Conservation (phyloP, 2,113 vertebrate species). For the Rhinoderma darwinii region DNA sequence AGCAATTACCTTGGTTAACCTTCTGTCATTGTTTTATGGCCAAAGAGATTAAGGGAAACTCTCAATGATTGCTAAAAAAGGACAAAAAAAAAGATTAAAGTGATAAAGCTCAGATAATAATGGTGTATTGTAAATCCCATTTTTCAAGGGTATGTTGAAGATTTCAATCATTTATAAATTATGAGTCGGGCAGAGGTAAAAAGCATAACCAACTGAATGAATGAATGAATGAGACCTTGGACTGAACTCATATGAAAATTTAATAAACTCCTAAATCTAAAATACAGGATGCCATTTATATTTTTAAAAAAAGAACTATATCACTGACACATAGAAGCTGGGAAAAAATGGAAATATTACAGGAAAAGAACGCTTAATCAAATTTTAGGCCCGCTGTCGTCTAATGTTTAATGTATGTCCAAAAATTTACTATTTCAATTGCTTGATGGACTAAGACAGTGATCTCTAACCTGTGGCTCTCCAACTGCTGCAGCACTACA, state of each 20-base stretch:
- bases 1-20: constrained; percentile 45
- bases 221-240: constrained; percentile 4
- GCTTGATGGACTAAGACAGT: no score
- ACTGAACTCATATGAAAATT: not conserved
- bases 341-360: not conserved
- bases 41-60: constrained; percentile 32
- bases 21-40: constrained; percentile 35
- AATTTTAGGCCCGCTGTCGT: no score
- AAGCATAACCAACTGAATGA: not conserved
- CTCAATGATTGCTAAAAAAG: constrained; percentile 44
- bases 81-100: constrained; percentile 45
- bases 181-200: constrained; percentile 23
- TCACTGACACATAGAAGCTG: not conserved
- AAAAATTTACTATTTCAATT: no score
- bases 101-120: constrained; percentile 48
- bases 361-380: no score
- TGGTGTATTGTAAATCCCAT: constrained; percentile 17
- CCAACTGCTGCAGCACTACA: no score
- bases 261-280: constrained; percentile 13
- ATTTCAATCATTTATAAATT: constrained; percentile 41
- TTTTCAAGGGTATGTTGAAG: constrained; percentile 37
- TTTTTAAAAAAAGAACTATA: not conserved
- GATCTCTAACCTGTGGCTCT: no score
- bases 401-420: no score
- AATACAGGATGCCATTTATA: not conserved